Conservation (phyloP, 2,113 vertebrate genomes). For the Scalopus aquaticus region DNA sequence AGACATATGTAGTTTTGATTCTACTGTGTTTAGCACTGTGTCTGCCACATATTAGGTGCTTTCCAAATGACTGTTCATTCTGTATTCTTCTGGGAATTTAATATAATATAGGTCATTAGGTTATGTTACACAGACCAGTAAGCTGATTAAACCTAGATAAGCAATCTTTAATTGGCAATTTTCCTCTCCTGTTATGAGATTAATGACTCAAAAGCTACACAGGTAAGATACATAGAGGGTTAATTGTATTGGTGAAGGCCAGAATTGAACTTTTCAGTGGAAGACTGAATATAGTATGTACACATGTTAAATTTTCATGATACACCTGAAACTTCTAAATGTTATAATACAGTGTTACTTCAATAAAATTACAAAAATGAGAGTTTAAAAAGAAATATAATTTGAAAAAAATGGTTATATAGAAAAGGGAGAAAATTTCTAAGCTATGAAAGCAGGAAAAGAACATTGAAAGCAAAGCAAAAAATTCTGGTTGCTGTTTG, state of each 20-base stretch:
- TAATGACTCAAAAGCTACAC: background rate
- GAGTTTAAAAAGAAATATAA: no score
- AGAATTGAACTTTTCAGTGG: no score
- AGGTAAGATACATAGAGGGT: no score
- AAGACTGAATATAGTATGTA: no score
- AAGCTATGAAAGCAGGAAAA: background rate
- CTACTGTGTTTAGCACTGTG: background rate
- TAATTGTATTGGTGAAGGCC: no score
- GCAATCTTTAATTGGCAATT: background rate
- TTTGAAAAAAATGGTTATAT: background rate
- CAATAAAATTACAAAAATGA: no score
- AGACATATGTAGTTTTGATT: background rate
- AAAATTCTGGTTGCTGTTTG: background rate
- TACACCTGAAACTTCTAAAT: no score
- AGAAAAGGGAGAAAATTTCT: background rate
- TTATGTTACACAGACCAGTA: background rate
- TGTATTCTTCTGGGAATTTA: background rate
- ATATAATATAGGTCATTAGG: background rate
- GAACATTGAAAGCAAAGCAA: conserved; percentile 32
- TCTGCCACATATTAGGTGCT: background rate
- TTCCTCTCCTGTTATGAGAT: background rate
- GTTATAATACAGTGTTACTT: no score
- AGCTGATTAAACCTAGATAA: background rate
- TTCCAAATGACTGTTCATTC: background rate
- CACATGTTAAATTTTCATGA: no score